A percentile compares a stretch with the other conserved stretches of the same genome.
Conservation (phyloP, 2,888 invertebrate genomes). For the Phragmatobia fuliginosa region DNA sequence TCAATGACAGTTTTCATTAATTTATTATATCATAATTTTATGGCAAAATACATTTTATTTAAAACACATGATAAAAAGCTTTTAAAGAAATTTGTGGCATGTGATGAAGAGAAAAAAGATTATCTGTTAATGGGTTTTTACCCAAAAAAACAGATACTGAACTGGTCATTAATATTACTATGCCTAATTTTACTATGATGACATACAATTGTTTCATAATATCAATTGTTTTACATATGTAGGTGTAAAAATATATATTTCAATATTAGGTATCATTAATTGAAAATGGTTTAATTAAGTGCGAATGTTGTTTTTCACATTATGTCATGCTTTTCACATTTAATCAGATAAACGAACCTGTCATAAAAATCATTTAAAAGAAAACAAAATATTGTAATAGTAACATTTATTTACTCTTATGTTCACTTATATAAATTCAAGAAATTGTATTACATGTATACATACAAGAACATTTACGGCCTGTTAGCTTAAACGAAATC, state of each 20-base stretch:
- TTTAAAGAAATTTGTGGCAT: constrained; percentile 2
- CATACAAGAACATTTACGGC: not conserved
- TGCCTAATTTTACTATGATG: no score
- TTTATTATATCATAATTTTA: constrained; percentile 26
- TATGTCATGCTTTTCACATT: no score
- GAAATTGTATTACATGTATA: not conserved
- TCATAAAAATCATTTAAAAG: no score
- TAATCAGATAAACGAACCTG: no score
- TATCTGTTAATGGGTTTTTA: not conserved
- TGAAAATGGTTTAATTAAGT: no score
- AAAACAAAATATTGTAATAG: no score
- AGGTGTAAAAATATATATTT: no score
- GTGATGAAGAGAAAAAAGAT: not conserved
- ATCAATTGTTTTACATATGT: no score
- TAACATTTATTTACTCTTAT: not conserved
- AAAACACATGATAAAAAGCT: constrained; percentile 6
- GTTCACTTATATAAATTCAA: not conserved
- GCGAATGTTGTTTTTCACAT: no score
- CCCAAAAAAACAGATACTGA: not conserved
- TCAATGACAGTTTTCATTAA: constrained; percentile 38
- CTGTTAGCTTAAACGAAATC: constrained; percentile 2
- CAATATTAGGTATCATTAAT: no score
- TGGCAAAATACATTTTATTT: constrained; percentile 16
- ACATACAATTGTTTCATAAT: not conserved
- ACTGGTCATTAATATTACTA: not conserved